Evolutionary conservation across 2,797 vertebrate genomes (phyloP).

Genomic region (Apogon talboti): DNA sequence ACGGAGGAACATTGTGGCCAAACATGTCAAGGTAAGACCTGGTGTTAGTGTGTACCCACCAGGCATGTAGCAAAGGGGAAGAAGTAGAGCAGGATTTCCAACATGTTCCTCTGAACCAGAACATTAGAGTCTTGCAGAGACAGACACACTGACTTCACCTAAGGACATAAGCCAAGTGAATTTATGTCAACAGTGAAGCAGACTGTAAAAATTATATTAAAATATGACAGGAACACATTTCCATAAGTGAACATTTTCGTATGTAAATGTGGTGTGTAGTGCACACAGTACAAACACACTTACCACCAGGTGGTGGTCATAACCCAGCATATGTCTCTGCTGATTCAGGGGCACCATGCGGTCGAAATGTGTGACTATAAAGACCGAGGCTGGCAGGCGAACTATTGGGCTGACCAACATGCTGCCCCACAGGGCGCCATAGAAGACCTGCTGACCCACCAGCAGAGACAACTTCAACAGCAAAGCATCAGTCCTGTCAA

Average conservation of each 20-base stretch:
- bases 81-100: conserved; percentile 95
- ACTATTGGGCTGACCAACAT: conserved; percentile 88
- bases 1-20: too few species aligned
- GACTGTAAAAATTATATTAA: not conserved
- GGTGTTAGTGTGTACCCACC: conserved; percentile 80
- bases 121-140: conserved; percentile 95
- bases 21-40: too few species aligned
- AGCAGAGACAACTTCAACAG: conserved; percentile 89
- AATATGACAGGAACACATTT: not conserved
- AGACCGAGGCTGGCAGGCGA: conserved; percentile 92
- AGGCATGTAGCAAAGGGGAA: conserved; percentile 91
- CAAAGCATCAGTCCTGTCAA: conserved; percentile 89
- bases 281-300: conserved; percentile 54
- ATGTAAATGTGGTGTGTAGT: not conserved
- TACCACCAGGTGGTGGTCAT: conserved; percentile 88
- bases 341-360: conserved; percentile 80
- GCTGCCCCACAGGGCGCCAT: conserved; percentile 92
- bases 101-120: conserved; percentile 95
- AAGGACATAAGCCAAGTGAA: conserved; percentile 8
- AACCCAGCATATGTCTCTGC: conserved; percentile 92
- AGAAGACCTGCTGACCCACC: conserved; percentile 93
- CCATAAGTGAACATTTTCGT: not conserved
- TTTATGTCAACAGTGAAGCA: not conserved
- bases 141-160: conserved; percentile 91
- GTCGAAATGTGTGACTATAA: conserved; percentile 92